These are phyloP conservation scores for Siderastrea radians DNA, from an alignment of 92 coral and sea anemone genomes.

Conservation along the genomic window DNA sequence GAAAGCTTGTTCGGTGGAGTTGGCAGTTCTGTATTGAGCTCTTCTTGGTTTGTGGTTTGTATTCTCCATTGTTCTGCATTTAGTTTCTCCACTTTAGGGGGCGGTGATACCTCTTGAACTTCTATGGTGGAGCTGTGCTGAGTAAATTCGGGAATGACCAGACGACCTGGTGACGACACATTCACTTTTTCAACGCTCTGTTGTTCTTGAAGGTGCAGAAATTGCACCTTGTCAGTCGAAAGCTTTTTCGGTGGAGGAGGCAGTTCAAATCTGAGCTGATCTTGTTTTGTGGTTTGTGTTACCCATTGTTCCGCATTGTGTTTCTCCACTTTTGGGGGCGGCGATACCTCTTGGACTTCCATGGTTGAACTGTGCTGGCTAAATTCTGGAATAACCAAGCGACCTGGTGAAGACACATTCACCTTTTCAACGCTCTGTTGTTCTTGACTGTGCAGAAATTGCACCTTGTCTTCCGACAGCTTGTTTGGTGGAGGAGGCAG, in stretches of 20 bases:
- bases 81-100: background rate
- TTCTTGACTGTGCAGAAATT: background rate
- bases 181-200: background rate
- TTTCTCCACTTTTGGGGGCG: conserved; percentile 4
- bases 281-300: background rate
- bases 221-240: background rate
- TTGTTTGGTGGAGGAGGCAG: background rate
- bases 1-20: background rate
- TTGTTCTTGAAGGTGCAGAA: background rate
- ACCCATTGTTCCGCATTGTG: background rate
- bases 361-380: background rate
- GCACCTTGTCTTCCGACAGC: conserved; percentile 5
- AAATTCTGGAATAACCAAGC: conserved; percentile 1
- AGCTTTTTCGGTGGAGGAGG: background rate
- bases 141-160: background rate
- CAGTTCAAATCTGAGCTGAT: conserved; percentile 1
- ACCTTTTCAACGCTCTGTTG: background rate
- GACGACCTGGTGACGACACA: background rate
- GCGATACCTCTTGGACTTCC: background rate
- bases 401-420: background rate
- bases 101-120: background rate
- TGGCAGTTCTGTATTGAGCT: conserved; percentile 9
- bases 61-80: conserved; percentile 6
- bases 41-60: background rate
- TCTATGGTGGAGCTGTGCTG: background rate